phyloP scores from a whole-genome alignment of 2,113 vertebrate species.

The Alouatta palliata region DNA sequence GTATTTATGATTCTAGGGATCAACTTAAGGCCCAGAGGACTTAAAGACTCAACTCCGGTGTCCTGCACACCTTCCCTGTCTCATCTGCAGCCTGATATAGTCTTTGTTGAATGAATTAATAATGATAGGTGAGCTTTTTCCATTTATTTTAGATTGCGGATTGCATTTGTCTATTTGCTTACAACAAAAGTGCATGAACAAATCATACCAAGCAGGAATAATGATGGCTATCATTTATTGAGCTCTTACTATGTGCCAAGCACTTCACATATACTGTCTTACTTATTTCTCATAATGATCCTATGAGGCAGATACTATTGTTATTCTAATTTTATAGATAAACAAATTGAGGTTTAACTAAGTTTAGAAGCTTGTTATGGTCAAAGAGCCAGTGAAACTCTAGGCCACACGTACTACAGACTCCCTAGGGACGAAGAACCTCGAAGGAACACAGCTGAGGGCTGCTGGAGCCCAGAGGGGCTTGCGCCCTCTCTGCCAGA shows the following conservation, averaged over 20 bases:
- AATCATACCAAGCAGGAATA: background rate
- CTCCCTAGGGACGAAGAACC: background rate
- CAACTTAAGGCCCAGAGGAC: background rate
- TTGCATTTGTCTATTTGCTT: background rate
- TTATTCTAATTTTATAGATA: conserved; percentile 12
- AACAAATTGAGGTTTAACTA: background rate
- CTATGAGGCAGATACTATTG: background rate
- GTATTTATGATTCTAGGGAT: background rate
- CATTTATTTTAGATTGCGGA: background rate
- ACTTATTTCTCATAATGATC: background rate
- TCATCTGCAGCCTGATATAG: background rate
- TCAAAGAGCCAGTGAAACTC: background rate
- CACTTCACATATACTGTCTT: background rate
- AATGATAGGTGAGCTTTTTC: background rate
- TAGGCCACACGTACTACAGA: background rate
- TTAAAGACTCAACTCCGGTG: background rate
- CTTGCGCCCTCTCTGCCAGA: background rate
- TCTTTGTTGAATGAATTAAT: background rate
- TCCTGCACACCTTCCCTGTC: background rate
- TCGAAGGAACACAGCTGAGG: background rate
- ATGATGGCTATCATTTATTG: background rate
- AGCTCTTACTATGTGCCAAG: background rate
- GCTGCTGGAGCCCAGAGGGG: background rate
- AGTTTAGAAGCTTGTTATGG: background rate
- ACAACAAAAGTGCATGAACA: background rate